A percentile compares a stretch with the other conserved stretches of the same genome.
phyloP scores from a whole-genome alignment of 2,797 vertebrate species.

The Pterois miles region DNA sequence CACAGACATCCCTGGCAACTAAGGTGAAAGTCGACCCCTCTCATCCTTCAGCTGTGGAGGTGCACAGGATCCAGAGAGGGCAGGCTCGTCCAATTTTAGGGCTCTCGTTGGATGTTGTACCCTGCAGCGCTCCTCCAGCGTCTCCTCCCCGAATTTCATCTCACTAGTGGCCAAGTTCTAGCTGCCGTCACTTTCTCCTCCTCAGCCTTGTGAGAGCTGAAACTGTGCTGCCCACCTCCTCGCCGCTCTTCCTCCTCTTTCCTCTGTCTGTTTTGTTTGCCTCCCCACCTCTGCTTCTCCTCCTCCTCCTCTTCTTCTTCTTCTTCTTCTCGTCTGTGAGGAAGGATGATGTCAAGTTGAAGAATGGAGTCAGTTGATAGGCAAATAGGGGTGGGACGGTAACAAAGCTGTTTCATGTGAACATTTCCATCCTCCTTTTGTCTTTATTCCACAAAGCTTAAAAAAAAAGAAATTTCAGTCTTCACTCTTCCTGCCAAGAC shows the following conservation, averaged over 20 bases:
- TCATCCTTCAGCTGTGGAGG: conserved; percentile 79
- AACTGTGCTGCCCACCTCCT: conserved; percentile 64
- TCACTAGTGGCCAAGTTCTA: conserved; percentile 78
- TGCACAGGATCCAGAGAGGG: conserved; percentile 58
- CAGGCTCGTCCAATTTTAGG: conserved; percentile 62
- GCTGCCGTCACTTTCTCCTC: conserved; percentile 73
- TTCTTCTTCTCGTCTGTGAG: conserved; percentile 58
- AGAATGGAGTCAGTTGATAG: conserved; percentile 69
- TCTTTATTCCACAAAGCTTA: conserved; percentile 52
- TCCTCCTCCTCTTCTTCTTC: conserved; percentile 28
- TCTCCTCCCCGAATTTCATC: conserved; percentile 80
- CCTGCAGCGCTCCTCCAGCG: conserved; percentile 64
- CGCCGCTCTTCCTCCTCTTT: conserved; percentile 47
- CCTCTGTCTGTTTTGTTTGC: conserved; percentile 49
- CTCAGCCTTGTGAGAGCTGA: conserved; percentile 57
- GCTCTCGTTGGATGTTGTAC: conserved; percentile 61
- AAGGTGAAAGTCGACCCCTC: conserved; percentile 72
- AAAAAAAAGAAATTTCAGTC: conserved; percentile 18
- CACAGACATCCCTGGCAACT: conserved; percentile 77
- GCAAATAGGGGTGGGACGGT: conserved; percentile 62
- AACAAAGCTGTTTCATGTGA: conserved; percentile 65
- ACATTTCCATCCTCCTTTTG: conserved; percentile 56
- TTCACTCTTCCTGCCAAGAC: conserved; percentile 24
- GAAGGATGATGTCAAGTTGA: conserved; percentile 74
- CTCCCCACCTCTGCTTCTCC: conserved; percentile 52